Evolutionary conservation across 2,888 invertebrate species (phyloP).

Genomic region (Eumerus sabulonum): DNA sequence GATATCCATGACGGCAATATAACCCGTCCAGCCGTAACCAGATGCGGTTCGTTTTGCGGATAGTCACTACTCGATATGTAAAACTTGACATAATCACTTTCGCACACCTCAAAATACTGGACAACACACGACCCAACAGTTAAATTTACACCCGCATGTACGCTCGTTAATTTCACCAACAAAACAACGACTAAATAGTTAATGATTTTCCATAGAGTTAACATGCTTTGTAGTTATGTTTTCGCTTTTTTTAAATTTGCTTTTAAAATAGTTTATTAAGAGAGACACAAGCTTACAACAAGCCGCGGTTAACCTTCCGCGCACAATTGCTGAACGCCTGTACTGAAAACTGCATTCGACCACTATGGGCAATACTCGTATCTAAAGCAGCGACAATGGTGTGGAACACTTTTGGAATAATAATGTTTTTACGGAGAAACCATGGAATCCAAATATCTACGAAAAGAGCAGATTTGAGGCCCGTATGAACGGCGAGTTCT

Average conservation of each 20-base stretch:
- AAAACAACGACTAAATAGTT: not conserved
- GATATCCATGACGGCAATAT: constrained; percentile 68
- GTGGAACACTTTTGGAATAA: constrained; percentile 46
- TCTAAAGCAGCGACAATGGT: constrained; percentile 6
- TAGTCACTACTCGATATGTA: constrained; percentile 70
- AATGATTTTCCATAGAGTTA: not conserved
- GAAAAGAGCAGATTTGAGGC: too few species aligned
- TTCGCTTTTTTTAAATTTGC: too few species aligned
- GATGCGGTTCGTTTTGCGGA: constrained; percentile 60
- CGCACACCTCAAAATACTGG: constrained; percentile 70
- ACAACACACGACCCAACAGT: constrained; percentile 71
- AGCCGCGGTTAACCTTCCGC: constrained; percentile 20
- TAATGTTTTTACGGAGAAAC: constrained; percentile 42
- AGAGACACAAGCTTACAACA: too few species aligned
- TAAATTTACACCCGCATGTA: constrained; percentile 58
- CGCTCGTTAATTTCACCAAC: not conserved
- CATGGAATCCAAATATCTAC: constrained; percentile 1
- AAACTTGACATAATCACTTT: constrained; percentile 71
- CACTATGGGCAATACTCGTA: not conserved
- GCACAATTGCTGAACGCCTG: constrained; percentile 16
- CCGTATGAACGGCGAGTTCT: too few species aligned
- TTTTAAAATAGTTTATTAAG: too few species aligned
- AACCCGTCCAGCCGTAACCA: constrained; percentile 61
- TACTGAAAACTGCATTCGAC: constrained; percentile 26
- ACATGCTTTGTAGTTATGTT: constrained; percentile 21